Evolutionary conservation across 1,140 invertebrate species (phyloP), one percentile per base, ranked within the genome.

Genomic region (Lepidotrigona ventralis): DNA sequence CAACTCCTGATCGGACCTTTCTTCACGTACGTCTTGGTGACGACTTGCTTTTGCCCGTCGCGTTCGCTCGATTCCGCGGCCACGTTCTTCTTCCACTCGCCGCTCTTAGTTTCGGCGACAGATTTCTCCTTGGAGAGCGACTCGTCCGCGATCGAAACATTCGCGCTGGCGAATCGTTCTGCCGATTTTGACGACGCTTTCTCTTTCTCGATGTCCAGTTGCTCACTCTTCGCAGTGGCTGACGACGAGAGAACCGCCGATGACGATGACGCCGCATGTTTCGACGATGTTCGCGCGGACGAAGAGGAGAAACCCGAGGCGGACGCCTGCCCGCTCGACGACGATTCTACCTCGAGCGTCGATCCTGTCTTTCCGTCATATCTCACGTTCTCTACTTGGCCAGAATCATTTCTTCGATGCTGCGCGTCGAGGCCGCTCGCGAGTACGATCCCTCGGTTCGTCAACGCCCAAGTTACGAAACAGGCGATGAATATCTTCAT

Each of bases 401-500:
- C 23, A 73, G 33, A 2, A 3, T 15, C 70, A 8, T 39, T 17
- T 21, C 6, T 4, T n/a, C 15, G 33, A 23, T 29, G 9, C 17
- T 29, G 15, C 9, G 26, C 39, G 46, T 21, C 70, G 9, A 39
- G 14, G 6, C 53, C 23, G 26, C 53, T 81, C 39, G 29, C 75
- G 75, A 26, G 12, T 29, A 29, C 26, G 14, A 14, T 8, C 26
- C 15, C 60, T 21, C 9, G 75, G 46, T 68, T 23, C 53, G n/a
- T 58, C 29, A 85, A 9, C 64, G 39, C 80, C 58, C 80, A 82
- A 11, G 8, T 71, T 29, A 73, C 56, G 53, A 82, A 85, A 76
- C 63, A 78, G 33, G 39, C 74, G 66, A 85, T 56, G 53, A 82
- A 77, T 82, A 85, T 85, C 84, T 85, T 82, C 79, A 76, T 82